Base-by-base conservation (phyloP, 2,113 vertebrate species). In the Peromyscus maniculatus region DNA sequence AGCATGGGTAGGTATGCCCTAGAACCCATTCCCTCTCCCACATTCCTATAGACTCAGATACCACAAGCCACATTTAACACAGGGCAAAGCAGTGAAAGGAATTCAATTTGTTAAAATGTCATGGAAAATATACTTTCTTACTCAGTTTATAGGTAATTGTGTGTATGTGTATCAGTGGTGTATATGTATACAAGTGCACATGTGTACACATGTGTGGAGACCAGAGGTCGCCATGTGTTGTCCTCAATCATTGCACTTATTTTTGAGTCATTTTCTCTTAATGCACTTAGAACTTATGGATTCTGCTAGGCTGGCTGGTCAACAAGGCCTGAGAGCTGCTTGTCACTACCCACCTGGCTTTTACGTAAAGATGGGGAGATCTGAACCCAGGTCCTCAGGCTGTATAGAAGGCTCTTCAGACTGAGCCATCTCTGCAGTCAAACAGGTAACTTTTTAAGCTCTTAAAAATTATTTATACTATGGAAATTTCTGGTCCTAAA, bases 401-500 rank as follows among this genome's bases (percentile, higher is more conserved):
- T 59, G 21, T 1, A 9, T 4, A 9, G 39, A 62, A 86, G 15
- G 3, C 28, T 4, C 83, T 46, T 67, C 59, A 21, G 7, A 67
- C 43, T 78, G 75, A 36, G 19, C 17, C 52, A 1, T 19, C 17
- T 57, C 52, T 55, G 4, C 78, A 36, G 49, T 52, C 78, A 36
- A n/a, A 36, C 1, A 55, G 52, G 49, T 55, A 21, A 80, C 8
- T 80, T 83, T 59, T 78, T 49, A 74, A 80, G 43, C 39, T 36
- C 67, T 89, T 77, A 90, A 79, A 59, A 72, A 71, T 93, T 66
- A 77, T 91, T 94, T 80, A 19, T 84, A 3, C 46, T 43, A 92
- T 82, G 94, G n/a, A 94, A 87, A 82, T 67, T 57, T 21, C 57
- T 90, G 83, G 72, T 59, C 21, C 33, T 49, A 86, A 88, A 92